Base-by-base conservation (phyloP, 1,140 invertebrate genomes). In the Aphaenogaster floridana region DNA sequence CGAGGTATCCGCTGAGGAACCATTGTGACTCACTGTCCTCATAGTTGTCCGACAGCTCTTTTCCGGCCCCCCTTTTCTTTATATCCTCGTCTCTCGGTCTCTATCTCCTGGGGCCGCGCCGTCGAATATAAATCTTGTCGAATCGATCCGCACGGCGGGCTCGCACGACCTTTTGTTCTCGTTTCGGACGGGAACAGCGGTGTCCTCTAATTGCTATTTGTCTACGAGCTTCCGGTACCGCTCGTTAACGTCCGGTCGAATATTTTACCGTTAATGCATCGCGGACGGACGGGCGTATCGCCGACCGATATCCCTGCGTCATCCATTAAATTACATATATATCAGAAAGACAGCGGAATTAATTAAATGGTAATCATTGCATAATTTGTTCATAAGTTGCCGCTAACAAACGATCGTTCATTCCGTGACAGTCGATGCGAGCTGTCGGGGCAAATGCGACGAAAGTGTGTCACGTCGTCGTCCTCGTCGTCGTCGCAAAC, bases 21-120 rank as follows among this genome's bases (percentile, higher is more conserved):
- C 81, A 89, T 76, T 91, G 91, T 92, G 91, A 93, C 90, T 93
- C 91, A 64, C 71, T 88, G 84, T 91, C 68, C 71, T 91, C 83
- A 84, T 89, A 86, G 83, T 89, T 91, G 80, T 91, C 78, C 71
- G 69, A 86, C 59, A 52, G 57, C 45, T 54, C 79, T 71, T 50
- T 76, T 59, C 61, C 52, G 34, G 15, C 17, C 0, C 21, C 8
- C 4, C n/a, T 69, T 28, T 28, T 59, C 63, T 86, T 80, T 86
- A 59, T 80, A 71, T 28, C 34, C 54, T 21, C 57, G 63, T 61
- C 42, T 50, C 54, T 50, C 48, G 39, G n/a, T 42, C 48, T 71
- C 69, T 52, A 17, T 34, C 42, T 66, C 21, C 45, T 13, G 21
- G 39, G 28, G 5, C 9, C 57, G 15, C 63, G 8, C 9, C 36